These are phyloP conservation scores for Schizopygopsis malacanthus DNA, from an alignment of 2,797 vertebrate genomes.

Conservation along the genomic window DNA sequence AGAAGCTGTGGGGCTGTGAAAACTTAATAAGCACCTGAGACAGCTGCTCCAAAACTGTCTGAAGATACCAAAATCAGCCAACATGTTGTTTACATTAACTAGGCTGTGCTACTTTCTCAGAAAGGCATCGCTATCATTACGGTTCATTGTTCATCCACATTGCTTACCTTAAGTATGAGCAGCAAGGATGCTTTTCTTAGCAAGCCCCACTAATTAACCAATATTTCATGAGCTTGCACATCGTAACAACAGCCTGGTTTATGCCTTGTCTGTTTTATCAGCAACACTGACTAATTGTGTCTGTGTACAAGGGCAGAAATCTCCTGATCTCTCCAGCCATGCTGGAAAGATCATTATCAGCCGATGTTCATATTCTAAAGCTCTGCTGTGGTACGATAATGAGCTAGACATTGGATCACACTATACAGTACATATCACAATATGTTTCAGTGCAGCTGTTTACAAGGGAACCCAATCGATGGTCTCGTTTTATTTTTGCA, in stretches of 20 bases:
- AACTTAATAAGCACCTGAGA: constrained; percentile 7
- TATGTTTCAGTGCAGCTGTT: neutral
- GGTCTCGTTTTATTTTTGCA: constrained; percentile 33
- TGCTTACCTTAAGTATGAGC: neutral
- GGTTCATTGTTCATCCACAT: neutral
- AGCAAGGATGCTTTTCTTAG: constrained; percentile 4
- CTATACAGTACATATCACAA: neutral
- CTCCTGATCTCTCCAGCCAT: constrained; percentile 35
- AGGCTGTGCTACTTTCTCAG: neutral
- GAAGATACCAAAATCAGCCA: neutral
- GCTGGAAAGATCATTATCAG: constrained; percentile 23
- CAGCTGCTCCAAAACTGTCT: neutral
- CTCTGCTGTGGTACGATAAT: constrained; percentile 18
- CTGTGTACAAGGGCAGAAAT: constrained; percentile 20
- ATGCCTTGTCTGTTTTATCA: constrained; percentile 29
- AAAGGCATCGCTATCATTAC: neutral
- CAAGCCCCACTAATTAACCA: constrained; percentile 28
- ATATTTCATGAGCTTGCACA: constrained; percentile 21
- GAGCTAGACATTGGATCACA: constrained; percentile 16
- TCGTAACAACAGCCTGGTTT: constrained; percentile 26
- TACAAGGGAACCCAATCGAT: constrained; percentile 35
- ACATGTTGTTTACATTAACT: neutral
- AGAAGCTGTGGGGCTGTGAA: constrained; percentile 24
- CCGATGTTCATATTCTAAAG: constrained; percentile 15
- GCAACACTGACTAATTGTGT: constrained; percentile 24